Evolutionary conservation across 2,888 invertebrate species (phyloP), one percentile per base, ranked within the genome.

Genomic region (Drosophila lutescens): DNA sequence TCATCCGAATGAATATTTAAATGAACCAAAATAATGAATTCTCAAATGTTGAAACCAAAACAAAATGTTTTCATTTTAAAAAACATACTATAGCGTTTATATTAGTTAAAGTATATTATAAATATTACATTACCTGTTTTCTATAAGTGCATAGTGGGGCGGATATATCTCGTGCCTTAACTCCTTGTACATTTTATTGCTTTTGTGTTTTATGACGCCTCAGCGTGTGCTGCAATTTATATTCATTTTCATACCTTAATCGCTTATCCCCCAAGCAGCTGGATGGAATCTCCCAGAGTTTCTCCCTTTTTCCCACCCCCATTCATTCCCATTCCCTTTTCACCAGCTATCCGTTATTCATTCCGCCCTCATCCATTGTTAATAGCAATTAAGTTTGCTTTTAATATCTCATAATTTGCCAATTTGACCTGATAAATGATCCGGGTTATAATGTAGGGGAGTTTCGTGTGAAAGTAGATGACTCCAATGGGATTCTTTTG

Each of bases 161-260:
- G 34, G n/a, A 9, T 12, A 13, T 55, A 36, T 55, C 54, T 55
- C 15, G 47, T 30, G 36, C 46, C 54, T 30, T 36, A 44, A 50
- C 51, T 44, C 36, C 63, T 60, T 46, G 60, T 51, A 65, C 61
- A 44, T 65, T 65, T 67, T 67, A 63, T 58, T 61, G 63, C 75
- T 75, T 63, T 67, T 63, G 80, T 77, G 77, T 62, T 77, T 79
- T 76, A 77, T 80, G 77, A 69, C 69, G 77, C 75, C 73, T 77
- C 40, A 58, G 73, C 75, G 61, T 67, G 73, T 77, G 80, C 79
- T 63, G 69, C 81, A 80, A 77, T 79, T 74, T 80, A 79, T 79
- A 72, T 77, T 58, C 72, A 79, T 80, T 79, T 54, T 57, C 68
- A 58, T 72, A 65, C 63, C 63, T 65, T 51, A 50, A 65, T 65